These are phyloP conservation scores for Chirona hameri DNA, from an alignment of 2,888 invertebrate species.

Conservation along the genomic window DNA sequence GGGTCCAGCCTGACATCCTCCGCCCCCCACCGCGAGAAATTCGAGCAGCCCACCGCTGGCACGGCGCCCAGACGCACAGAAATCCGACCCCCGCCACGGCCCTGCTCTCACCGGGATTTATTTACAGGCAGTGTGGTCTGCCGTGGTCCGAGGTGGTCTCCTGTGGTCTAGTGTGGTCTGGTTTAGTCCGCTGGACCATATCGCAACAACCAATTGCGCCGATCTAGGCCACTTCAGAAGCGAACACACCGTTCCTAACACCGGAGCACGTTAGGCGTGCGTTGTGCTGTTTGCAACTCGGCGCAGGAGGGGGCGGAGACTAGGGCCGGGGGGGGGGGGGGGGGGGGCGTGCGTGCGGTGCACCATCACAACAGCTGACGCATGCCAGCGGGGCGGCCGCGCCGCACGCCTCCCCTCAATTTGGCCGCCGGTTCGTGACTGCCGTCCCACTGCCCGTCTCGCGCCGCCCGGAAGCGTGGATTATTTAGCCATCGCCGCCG, in stretches of 20 bases:
- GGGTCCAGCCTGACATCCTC: no score
- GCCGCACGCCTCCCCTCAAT: neutral
- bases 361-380: neutral
- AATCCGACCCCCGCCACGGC: neutral
- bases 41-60: no score
- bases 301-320: neutral
- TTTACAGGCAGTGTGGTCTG: neutral
- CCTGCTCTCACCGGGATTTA: neutral
- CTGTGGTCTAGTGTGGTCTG: neutral
- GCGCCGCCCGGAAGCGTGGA: neutral
- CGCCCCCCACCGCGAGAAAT: no score
- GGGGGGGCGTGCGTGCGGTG: neutral
- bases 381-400: neutral
- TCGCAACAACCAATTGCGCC: no score
- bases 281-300: neutral
- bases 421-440: neutral
- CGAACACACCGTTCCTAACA: no score
- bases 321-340: neutral
- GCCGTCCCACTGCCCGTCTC: neutral
- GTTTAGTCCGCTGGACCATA: neutral
- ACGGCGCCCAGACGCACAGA: neutral
- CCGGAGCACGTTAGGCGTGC: no score
- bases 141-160: neutral
- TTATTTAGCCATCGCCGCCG: constrained; percentile 2
- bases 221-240: no score